Evolutionary conservation across 2,113 vertebrate genomes (phyloP).

Genomic region (Pollimyrus isidori): DNA sequence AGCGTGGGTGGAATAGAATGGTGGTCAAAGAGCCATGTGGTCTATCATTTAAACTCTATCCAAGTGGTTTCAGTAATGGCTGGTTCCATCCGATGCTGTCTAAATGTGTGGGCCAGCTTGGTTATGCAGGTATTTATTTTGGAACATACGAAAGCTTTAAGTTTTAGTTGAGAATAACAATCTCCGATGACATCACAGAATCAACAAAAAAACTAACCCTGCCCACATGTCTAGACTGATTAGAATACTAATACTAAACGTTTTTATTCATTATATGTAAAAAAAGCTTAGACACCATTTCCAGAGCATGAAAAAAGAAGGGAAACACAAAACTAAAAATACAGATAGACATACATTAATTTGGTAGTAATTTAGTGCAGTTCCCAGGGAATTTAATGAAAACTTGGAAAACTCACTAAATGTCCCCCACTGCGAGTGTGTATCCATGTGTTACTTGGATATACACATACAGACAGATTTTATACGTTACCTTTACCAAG

Average conservation of each 20-base stretch:
- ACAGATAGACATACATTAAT: not conserved
- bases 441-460: not conserved
- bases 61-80: not conserved
- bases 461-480: not conserved
- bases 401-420: not conserved
- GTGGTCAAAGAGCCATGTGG: not conserved
- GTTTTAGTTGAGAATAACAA: constrained; percentile 2
- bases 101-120: constrained; percentile 15
- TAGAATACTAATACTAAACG: not conserved
- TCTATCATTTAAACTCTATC: not conserved
- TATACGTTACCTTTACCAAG: not conserved
- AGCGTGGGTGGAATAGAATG: not conserved
- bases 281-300: not conserved
- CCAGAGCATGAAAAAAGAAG: not conserved
- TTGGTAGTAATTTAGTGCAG: not conserved
- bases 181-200: not conserved
- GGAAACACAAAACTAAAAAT: not conserved
- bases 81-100: constrained; percentile 8
- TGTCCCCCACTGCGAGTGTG: not conserved
- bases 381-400: not conserved
- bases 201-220: not conserved
- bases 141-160: constrained; percentile 19
- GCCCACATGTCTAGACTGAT: not conserved
- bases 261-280: not conserved
- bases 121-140: not conserved